These are phyloP conservation scores for Agonum fuliginosum DNA, from an alignment of 2,888 invertebrate species.

Conservation along the genomic window DNA sequence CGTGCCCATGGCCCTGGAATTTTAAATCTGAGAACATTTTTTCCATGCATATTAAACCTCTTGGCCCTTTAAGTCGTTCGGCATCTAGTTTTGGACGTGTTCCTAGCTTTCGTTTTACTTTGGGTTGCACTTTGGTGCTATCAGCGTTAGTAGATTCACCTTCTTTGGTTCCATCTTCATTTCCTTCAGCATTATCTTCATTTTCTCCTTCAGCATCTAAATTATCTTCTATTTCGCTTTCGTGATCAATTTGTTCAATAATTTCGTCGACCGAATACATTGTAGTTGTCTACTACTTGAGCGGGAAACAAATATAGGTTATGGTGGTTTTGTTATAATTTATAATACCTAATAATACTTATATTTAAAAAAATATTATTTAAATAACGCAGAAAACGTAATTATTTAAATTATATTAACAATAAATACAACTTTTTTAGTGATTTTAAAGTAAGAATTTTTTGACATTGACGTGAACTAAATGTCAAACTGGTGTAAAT, in stretches of 20 bases:
- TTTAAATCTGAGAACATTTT: slow-evolving; percentile 87
- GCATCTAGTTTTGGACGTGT: slow-evolving; percentile 79
- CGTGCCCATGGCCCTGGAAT: slow-evolving; percentile 88
- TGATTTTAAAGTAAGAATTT: too few relatives aligned
- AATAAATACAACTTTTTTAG: neutral
- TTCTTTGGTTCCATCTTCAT: slow-evolving; percentile 69
- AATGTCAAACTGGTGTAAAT: too few relatives aligned
- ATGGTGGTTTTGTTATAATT: slow-evolving; percentile 61
- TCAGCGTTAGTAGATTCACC: slow-evolving; percentile 72
- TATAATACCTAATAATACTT: slow-evolving; percentile 64
- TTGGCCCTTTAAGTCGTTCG: slow-evolving; percentile 83
- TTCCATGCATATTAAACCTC: slow-evolving; percentile 88
- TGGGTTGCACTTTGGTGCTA: slow-evolving; percentile 73
- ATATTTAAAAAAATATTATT: slow-evolving; percentile 6
- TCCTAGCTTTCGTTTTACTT: slow-evolving; percentile 76
- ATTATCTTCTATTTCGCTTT: slow-evolving; percentile 62
- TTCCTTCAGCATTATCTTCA: slow-evolving; percentile 68
- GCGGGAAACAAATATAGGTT: slow-evolving; percentile 42
- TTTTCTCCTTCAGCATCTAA: slow-evolving; percentile 74
- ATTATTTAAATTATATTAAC: neutral
- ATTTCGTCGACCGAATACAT: slow-evolving; percentile 63
- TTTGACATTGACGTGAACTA: too few relatives aligned
- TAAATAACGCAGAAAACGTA: neutral
- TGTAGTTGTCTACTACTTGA: slow-evolving; percentile 57
- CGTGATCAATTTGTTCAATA: slow-evolving; percentile 57